Percentiles rank a stretch among this genome's conserved stretches.
These are phyloP conservation scores for Harpalus rufipes DNA, from an alignment of 2,888 invertebrate species.

Conservation along the genomic window DNA sequence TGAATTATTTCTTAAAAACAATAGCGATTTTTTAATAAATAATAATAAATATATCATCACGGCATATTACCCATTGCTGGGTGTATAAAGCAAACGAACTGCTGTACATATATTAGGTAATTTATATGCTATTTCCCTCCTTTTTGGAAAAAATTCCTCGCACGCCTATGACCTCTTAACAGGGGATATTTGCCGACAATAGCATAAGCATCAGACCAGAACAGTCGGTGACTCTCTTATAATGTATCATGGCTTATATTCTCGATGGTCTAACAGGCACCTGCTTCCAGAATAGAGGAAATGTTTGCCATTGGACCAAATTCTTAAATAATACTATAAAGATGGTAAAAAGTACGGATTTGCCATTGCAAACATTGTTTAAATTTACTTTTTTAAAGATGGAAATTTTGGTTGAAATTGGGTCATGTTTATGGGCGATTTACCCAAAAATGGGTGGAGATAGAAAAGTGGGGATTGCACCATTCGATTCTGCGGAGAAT, in stretches of 20 bases:
- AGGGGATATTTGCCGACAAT: slow-evolving; percentile 40
- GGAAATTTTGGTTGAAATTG: too few relatives aligned
- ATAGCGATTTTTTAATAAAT: too few relatives aligned
- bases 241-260: slow-evolving; percentile 22
- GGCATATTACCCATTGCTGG: too few relatives aligned
- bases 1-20: too few relatives aligned
- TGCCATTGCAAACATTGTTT: too few relatives aligned
- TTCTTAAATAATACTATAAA: too few relatives aligned
- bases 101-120: background rate
- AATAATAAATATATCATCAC: too few relatives aligned
- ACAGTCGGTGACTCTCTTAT: slow-evolving; percentile 28
- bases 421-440: background rate
- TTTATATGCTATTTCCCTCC: background rate
- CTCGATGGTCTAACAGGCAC: slow-evolving; percentile 3
- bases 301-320: background rate
- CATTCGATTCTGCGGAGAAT: background rate
- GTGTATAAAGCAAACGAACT: too few relatives aligned
- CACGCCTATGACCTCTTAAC: slow-evolving; percentile 29
- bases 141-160: slow-evolving; percentile 6
- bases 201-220: slow-evolving; percentile 32
- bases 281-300: background rate
- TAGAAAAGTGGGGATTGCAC: background rate
- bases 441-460: background rate
- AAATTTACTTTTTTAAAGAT: background rate
- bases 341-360: background rate